Conservation (phyloP, 2,113 vertebrate species). For the Monarcha castaneiventris region DNA sequence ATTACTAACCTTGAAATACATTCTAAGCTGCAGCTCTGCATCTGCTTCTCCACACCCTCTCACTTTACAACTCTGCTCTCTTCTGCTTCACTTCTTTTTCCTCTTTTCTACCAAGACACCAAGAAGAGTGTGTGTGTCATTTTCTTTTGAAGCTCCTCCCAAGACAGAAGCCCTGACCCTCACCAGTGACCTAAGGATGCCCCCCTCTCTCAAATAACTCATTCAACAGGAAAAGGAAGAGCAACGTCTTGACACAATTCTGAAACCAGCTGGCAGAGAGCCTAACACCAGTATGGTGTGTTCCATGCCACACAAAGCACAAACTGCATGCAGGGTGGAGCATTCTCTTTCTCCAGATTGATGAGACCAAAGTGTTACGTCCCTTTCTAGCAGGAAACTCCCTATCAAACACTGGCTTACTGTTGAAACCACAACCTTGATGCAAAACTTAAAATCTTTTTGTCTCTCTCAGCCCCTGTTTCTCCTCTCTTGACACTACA, state of each 20-base stretch:
- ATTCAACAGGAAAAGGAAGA: neutral
- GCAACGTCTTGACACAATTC: rapidly evolving
- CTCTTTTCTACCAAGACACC: neutral
- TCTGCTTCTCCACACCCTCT: neutral
- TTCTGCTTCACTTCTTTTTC: neutral
- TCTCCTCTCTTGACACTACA: neutral
- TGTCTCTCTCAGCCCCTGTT: neutral
- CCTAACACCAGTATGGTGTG: no score
- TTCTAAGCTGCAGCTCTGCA: neutral
- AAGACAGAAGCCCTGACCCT: neutral
- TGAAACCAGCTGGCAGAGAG: neutral
- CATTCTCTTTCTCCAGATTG: neutral
- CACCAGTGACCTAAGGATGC: neutral
- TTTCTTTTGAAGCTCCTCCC: neutral
- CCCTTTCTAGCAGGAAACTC: neutral
- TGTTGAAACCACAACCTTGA: neutral
- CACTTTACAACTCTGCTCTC: neutral
- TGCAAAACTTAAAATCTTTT: neutral
- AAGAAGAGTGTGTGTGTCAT: neutral
- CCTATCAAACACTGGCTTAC: neutral
- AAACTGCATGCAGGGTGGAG: rapidly evolving
- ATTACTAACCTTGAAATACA: neutral
- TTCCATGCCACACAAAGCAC: neutral
- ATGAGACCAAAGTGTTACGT: neutral
- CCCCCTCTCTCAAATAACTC: neutral